A percentile compares a stretch with the other conserved stretches of the same genome.
Conservation (phyloP, 1,140 invertebrate species). For the Penaeus japonicus region DNA sequence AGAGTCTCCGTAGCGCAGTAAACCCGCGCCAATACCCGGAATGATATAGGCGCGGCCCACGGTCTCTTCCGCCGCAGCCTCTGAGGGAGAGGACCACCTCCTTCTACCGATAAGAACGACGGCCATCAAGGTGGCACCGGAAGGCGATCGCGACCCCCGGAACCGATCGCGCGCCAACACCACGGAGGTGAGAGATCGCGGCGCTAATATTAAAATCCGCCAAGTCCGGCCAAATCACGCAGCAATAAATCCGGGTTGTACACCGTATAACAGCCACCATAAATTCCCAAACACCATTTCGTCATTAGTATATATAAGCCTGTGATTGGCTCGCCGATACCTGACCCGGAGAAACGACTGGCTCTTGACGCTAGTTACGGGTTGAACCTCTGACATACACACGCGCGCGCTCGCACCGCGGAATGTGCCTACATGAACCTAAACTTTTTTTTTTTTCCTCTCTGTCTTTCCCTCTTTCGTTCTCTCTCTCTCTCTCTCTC, state of each 20-base stretch:
- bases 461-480: too few relatives aligned
- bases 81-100: not conserved
- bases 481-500: too few relatives aligned
- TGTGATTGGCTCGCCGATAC: not conserved
- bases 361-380: not conserved
- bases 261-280: not conserved
- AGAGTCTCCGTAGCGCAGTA: not conserved
- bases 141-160: too few relatives aligned
- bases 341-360: not conserved
- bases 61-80: not conserved
- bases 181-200: too few relatives aligned
- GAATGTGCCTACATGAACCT: not conserved
- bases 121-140: too few relatives aligned
- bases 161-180: too few relatives aligned
- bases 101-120: not conserved
- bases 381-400: not conserved
- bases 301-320: slow-evolving; percentile 10
- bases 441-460: too few relatives aligned
- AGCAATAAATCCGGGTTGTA: slow-evolving; percentile 4
- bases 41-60: not conserved
- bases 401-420: not conserved
- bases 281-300: not conserved
- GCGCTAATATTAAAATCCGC: not conserved
- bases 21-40: not conserved
- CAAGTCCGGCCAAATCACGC: not conserved